These are phyloP conservation scores for Pristionchus pacificus DNA, from an alignment of 1,140 invertebrate genomes.

Conservation along the genomic window DNA sequence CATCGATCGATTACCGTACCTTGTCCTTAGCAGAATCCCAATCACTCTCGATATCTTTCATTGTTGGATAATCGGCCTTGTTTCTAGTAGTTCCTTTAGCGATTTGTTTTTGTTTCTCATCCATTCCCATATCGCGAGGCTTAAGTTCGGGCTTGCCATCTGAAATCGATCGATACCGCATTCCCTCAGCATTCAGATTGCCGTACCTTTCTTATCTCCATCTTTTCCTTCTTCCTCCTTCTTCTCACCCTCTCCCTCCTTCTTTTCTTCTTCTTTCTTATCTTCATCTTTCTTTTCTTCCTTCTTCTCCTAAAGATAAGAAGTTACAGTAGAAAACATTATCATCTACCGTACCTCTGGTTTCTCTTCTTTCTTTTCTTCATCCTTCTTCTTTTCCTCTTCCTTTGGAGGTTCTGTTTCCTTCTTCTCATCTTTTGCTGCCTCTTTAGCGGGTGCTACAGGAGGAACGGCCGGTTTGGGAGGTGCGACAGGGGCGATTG, in stretches of 20 bases:
- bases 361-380: neutral
- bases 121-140: neutral
- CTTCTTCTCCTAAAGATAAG: neutral
- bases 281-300: neutral
- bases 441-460: neutral
- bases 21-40: neutral
- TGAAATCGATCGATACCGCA: neutral
- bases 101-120: no score
- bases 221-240: neutral
- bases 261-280: neutral
- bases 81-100: no score
- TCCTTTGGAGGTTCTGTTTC: neutral
- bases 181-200: neutral
- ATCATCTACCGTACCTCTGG: neutral
- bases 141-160: neutral
- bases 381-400: neutral
- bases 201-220: neutral
- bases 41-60: neutral
- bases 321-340: neutral
- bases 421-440: neutral
- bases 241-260: neutral
- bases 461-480: neutral
- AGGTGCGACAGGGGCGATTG: neutral
- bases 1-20: neutral
- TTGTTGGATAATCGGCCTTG: neutral